Evolutionary conservation across 2,888 invertebrate species (phyloP), one percentile per base, ranked within the genome.

Genomic region (Cosmia pyralina): DNA sequence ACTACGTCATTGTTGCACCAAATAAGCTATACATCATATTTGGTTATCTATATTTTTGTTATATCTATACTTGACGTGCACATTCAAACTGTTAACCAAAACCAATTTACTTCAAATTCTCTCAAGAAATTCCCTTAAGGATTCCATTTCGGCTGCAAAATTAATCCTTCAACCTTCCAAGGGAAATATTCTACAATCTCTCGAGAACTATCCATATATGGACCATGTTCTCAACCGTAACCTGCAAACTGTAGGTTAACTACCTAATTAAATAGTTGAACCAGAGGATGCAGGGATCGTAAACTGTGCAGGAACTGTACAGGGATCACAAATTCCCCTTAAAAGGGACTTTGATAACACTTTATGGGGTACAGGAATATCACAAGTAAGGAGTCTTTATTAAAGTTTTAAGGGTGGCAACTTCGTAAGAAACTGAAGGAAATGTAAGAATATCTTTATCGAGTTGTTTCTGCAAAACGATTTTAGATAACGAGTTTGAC

Each of bases 331-430:
- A 66, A 75, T 28, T 59, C 41, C 41, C 38, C 38, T 67, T 63
- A 52, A 75, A 76, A 68, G 44, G n/a, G 46, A 62, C 65, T 75
- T 80, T 67, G 52, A 79, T 52, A 74, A 52, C 48, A 53, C 48
- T 75, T 80, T 64, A 75, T n/a, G 53, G 8, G 22, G 55, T 62
- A 80, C 55, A n/a, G n/a, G 52, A 65, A 71, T 69, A 78, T 44
- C 44, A 50, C 19, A 68, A 65, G 60, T 59, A 59, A 72, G 22
- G n/a, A 72, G 38, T 53, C 48, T 67, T 69, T 63, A 76, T 55
- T 53, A 65, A 84, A 82, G 64, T 82, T 84, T 70, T 72, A 70
- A 84, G 66, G 64, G 46, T 53, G 50, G 34, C n/a, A 76, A 69
- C 69, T 84, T 63, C 11, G 55, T 53, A 44, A 44, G 15, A 15